A percentile compares a stretch with the other conserved stretches of the same genome.
phyloP scores from a whole-genome alignment of 2,888 invertebrate species.

The Caenorhabditis wallacei region DNA sequence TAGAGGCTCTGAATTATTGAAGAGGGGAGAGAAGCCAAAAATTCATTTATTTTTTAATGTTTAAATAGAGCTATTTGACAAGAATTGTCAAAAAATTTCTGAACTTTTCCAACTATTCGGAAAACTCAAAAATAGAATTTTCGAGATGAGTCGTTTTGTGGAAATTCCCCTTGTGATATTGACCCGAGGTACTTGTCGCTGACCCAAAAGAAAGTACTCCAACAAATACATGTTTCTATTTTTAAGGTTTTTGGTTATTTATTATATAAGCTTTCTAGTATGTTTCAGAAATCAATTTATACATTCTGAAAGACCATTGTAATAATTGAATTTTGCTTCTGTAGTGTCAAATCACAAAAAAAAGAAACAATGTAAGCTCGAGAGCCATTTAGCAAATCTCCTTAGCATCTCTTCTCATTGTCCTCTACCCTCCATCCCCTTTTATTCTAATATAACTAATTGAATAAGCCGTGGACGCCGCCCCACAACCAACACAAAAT shows the following conservation, averaged over 20 bases:
- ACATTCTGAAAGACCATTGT: too few relatives aligned
- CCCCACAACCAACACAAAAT: neutral
- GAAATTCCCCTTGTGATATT: too few relatives aligned
- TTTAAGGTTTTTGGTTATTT: too few relatives aligned
- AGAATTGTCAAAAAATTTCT: neutral
- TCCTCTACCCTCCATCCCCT: too few relatives aligned
- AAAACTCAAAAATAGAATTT: too few relatives aligned
- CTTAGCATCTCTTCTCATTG: neutral
- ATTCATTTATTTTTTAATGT: slow-evolving; percentile 25
- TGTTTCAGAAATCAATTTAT: too few relatives aligned
- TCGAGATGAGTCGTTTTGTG: neutral
- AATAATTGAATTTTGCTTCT: neutral
- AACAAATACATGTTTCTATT: neutral
- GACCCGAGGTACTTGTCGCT: too few relatives aligned
- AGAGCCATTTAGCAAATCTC: neutral
- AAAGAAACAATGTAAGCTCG: slow-evolving; percentile 23
- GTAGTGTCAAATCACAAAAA: too few relatives aligned
- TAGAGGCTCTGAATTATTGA: neutral
- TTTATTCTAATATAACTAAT: slow-evolving; percentile 18
- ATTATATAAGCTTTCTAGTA: too few relatives aligned
- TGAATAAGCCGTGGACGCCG: slow-evolving; percentile 16
- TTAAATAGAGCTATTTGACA: slow-evolving; percentile 12
- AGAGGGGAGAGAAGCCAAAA: neutral
- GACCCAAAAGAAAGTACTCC: too few relatives aligned
- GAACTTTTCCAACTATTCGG: neutral